These are phyloP conservation scores for Microhierax caerulescens DNA, from an alignment of 2,797 vertebrate species.

Conservation along the genomic window DNA sequence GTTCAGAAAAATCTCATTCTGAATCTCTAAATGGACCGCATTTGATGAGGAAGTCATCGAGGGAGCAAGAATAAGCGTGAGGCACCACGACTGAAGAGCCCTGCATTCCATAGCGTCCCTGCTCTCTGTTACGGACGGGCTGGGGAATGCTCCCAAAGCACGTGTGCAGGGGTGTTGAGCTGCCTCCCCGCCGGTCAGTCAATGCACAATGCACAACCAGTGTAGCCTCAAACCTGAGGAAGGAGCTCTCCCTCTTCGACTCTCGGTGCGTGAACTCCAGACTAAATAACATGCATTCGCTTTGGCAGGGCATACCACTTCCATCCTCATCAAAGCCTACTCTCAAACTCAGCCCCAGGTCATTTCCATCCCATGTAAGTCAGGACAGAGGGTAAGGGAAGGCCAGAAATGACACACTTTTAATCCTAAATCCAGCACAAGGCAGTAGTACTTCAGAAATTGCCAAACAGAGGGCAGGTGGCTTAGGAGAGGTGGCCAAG, in stretches of 20 bases:
- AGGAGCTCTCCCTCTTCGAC: neutral
- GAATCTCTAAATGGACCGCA: neutral
- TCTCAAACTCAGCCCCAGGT: neutral
- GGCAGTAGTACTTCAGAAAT: neutral
- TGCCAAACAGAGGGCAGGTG: neutral
- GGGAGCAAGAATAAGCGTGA: neutral
- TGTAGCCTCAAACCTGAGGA: neutral
- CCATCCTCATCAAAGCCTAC: neutral
- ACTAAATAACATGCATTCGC: neutral
- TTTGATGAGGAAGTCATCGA: neutral
- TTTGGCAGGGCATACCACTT: neutral
- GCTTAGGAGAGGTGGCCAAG: neutral
- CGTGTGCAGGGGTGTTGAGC: neutral
- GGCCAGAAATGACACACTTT: neutral
- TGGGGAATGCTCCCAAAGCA: neutral
- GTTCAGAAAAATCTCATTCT: neutral
- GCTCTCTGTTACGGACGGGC: neutral
- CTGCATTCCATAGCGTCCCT: neutral
- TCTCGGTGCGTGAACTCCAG: neutral
- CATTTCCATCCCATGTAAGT: neutral
- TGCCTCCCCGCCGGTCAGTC: neutral
- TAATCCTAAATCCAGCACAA: neutral
- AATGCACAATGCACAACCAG: rapidly evolving
- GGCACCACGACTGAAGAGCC: neutral
- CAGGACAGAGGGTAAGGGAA: neutral